These are phyloP conservation scores for Scalopus aquaticus DNA, from an alignment of 2,113 vertebrate genomes.

Conservation along the genomic window DNA sequence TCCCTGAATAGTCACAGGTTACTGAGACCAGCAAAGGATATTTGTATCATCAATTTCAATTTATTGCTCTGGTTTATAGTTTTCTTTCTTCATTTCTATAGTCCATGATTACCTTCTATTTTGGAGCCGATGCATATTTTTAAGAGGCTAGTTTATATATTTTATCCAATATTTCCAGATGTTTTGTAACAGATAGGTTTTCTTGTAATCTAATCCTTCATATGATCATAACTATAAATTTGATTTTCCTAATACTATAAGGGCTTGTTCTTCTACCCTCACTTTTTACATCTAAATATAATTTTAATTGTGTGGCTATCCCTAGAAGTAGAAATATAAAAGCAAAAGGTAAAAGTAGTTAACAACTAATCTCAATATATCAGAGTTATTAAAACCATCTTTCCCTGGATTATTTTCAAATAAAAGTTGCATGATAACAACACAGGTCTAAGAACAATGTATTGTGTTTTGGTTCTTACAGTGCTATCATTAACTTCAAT, in stretches of 20 bases:
- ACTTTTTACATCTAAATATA: neutral
- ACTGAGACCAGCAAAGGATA: neutral
- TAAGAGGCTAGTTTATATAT: neutral
- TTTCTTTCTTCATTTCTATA: neutral
- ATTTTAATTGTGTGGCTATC: constrained; percentile 5
- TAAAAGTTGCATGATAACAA: neutral
- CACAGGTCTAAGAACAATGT: neutral
- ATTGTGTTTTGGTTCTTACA: neutral
- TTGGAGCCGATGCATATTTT: neutral
- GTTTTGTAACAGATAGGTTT: neutral
- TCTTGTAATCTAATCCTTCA: neutral
- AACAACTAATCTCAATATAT: neutral
- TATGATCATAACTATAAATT: neutral
- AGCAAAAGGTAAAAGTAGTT: neutral
- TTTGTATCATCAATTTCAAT: neutral
- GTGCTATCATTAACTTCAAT: neutral
- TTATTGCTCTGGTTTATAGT: neutral
- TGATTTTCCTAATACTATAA: neutral
- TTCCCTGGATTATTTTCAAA: neutral
- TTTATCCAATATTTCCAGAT: neutral
- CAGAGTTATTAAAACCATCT: neutral
- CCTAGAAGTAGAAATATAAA: constrained; percentile 32
- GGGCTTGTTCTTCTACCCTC: neutral
- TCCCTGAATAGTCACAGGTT: fast-evolving
- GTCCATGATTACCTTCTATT: neutral